Base-by-base conservation (phyloP, 2,888 invertebrate species). In the Anthophora plumipes region DNA sequence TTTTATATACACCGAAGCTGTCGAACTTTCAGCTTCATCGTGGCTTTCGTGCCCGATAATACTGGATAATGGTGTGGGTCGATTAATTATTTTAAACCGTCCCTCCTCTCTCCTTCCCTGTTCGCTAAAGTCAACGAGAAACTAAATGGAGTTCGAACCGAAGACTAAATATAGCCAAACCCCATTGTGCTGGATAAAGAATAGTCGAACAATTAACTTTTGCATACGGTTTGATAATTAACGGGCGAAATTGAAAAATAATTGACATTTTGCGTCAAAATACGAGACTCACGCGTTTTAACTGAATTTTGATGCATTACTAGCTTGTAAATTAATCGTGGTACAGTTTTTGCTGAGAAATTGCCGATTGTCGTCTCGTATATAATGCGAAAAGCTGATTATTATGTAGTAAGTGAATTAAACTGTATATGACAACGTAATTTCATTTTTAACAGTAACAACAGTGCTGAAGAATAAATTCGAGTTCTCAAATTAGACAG, bases 11-110 rank as follows among this genome's bases (percentile, higher is more conserved):
- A 64, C 11, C 39, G 20, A n/a, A 52, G 59, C 68, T 14, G 50
- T 64, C 64, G 59, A 79, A 79, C 79, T 80, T 64, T n/a, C 41
- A 39, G 46, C 22, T 64, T 52, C 80, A 57, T 37, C 63, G 52
- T 54, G 64, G 74, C 68, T 50, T 79, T 67, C 75, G 37, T 57
- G 60, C 67, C 25, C 75, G 81, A 71, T 79, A 83, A 78, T 71
- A 73, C 68, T 79, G 79, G 85, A 81, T 85, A 85, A 85, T 77
- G 82, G 79, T 70, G 73, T 25, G 64, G 77, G 74, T 82, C 83
- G 82, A 86, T 86, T 87, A 86, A 87, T 86, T 87, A 87, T 82
- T 71, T 73, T 60, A 63, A 78, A 71, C 54, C 50, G 41, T 22
- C 22, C 12, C 12, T 31, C 63, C 55, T n/a, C n/a, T n/a, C n/a